Base-by-base conservation (phyloP, 2,888 invertebrate species). In the Cosmia trapezina region DNA sequence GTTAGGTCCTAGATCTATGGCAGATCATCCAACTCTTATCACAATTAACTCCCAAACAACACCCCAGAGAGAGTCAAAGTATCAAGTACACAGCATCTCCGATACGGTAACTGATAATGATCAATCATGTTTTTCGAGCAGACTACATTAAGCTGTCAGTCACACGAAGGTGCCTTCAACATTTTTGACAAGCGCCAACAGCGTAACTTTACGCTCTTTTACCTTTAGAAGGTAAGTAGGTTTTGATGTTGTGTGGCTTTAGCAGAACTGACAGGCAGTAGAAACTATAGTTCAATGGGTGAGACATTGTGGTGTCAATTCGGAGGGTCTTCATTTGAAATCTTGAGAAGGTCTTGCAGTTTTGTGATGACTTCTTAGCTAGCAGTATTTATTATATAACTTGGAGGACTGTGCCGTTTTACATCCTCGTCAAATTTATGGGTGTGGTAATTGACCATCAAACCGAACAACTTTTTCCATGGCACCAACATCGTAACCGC, bases 121-220 rank as follows among this genome's bases (percentile, higher is more conserved):
- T 84, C 84, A 75, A 85, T 85, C 83, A 80, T 83, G 75, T 83
- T 81, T 76, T 80, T 70, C 57, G 59, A 70, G 65, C 65, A 62
- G 76, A 68, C 60, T 72, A 72, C 81, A 84, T 84, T 84, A 83
- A 83, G 22, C 78, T 83, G 84, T 84, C 84, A 85, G 51, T 78
- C 81, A 76, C 3, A 54, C 19, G 54, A 76, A 80, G 75, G 74
- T 76, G 75, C 60, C 73, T 81, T 79, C 79, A 73, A 41, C 9
- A 9, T 64, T 37, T 57, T 59, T 83, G 84, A 85, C 85, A 83
- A 83, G 81, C 60, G 85, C 78, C 74, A 84, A 84, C 78, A 78
- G 72, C 61, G 79, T 61, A 65, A 37, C 77, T 80, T 76, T 57
- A 80, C 71, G 81, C 81, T 79, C 75, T 66, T 80, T 68, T 81